These are phyloP conservation scores for Amblyornis subalaris DNA, from an alignment of 2,113 vertebrate species.

Conservation along the genomic window DNA sequence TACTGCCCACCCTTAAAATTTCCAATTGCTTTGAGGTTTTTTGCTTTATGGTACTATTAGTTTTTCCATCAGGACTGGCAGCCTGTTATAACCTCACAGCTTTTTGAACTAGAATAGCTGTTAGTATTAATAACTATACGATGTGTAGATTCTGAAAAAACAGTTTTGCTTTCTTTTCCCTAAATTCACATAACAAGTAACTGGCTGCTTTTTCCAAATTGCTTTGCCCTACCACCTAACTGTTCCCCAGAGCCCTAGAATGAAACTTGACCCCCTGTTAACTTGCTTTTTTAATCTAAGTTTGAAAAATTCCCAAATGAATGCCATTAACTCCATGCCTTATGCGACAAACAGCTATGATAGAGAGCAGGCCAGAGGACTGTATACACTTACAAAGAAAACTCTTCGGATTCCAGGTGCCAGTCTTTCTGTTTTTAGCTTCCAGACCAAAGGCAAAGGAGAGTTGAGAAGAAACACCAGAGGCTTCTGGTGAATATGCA, in stretches of 20 bases:
- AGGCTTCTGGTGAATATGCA: slow-evolving; percentile 87
- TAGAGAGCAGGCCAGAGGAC: background rate
- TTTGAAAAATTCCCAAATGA: slow-evolving; percentile 30
- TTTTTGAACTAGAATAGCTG: background rate
- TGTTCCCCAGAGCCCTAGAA: slow-evolving; percentile 1
- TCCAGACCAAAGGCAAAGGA: slow-evolving; percentile 84
- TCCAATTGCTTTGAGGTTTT: background rate
- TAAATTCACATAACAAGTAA: background rate
- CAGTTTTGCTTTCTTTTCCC: background rate
- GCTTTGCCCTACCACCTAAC: background rate
- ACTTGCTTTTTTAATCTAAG: background rate
- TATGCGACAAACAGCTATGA: background rate
- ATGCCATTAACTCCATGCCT: background rate
- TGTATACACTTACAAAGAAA: slow-evolving; percentile 87
- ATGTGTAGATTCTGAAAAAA: background rate
- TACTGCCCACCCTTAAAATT: background rate
- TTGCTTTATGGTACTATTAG: background rate
- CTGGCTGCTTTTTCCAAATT: background rate
- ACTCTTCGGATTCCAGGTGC: slow-evolving; percentile 75
- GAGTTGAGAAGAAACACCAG: slow-evolving; percentile 91
- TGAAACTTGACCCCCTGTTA: slow-evolving; percentile 19
- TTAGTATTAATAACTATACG: background rate
- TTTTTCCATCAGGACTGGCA: background rate
- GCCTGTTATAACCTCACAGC: background rate
- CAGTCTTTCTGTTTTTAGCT: slow-evolving; percentile 86